These are phyloP conservation scores for Nephrotoma flavescens DNA, from an alignment of 2,888 invertebrate genomes.

Conservation along the genomic window DNA sequence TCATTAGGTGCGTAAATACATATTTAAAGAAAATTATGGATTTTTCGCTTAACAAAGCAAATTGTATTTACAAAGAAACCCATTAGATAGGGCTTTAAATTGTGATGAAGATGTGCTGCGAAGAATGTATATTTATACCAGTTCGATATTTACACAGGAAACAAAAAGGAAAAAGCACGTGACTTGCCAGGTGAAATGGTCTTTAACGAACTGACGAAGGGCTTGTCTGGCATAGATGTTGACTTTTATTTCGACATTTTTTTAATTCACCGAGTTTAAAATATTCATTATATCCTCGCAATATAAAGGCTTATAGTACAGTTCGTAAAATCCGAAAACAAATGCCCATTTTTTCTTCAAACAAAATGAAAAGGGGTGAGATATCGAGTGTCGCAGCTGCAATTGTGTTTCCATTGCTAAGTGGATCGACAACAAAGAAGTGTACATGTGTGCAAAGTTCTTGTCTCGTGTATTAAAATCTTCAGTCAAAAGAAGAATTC, in stretches of 20 bases:
- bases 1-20: neutral
- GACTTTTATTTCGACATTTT: slow-evolving; percentile 6
- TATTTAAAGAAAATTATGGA: neutral
- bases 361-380: slow-evolving; percentile 6
- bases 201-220: neutral
- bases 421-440: slow-evolving; percentile 8
- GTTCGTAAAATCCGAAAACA: slow-evolving; percentile 9
- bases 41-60: neutral
- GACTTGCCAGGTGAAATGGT: slow-evolving; percentile 7
- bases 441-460: slow-evolving; percentile 5
- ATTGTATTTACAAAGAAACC: neutral
- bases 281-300: neutral
- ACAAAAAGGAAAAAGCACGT: neutral
- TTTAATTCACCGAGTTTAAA: neutral
- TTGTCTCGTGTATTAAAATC: slow-evolving; percentile 2
- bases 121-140: neutral
- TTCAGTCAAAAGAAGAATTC: neutral
- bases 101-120: neutral
- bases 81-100: neutral
- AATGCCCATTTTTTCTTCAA: slow-evolving; percentile 5
- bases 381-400: slow-evolving; percentile 3
- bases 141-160: neutral
- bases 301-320: slow-evolving; percentile 8
- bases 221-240: neutral
- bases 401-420: slow-evolving; percentile 7